phyloP scores from a whole-genome alignment of 2,888 invertebrate species.

The Archaeoteleia sp. region DNA sequence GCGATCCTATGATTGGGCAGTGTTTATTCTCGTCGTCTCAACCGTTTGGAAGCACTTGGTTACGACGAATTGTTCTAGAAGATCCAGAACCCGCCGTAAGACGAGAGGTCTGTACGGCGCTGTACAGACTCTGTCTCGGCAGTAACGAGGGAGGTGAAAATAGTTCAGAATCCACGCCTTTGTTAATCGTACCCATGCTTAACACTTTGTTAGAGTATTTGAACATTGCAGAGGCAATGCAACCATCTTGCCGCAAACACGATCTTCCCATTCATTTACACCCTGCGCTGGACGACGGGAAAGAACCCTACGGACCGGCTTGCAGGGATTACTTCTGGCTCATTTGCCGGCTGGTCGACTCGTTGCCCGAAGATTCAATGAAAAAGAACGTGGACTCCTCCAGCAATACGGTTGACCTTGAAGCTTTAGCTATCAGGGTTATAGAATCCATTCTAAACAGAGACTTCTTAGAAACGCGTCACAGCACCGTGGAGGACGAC shows the following conservation, averaged over 20 bases:
- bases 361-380: slow-evolving; percentile 86
- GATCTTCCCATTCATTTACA: slow-evolving; percentile 76
- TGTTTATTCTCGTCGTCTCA: slow-evolving; percentile 85
- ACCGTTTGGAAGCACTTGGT: slow-evolving; percentile 83
- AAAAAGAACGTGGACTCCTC: slow-evolving; percentile 80
- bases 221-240: slow-evolving; percentile 90
- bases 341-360: slow-evolving; percentile 90
- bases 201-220: slow-evolving; percentile 88
- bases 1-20: slow-evolving; percentile 86
- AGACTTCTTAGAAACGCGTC: slow-evolving; percentile 88
- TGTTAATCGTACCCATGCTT: slow-evolving; percentile 85
- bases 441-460: slow-evolving; percentile 84
- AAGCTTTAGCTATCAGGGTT: slow-evolving; percentile 84
- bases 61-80: slow-evolving; percentile 89
- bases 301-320: slow-evolving; percentile 95
- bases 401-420: slow-evolving; percentile 81
- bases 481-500: slow-evolving; percentile 90
- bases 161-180: slow-evolving; percentile 71
- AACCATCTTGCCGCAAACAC: slow-evolving; percentile 75
- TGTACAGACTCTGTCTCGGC: slow-evolving; percentile 91
- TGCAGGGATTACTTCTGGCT: slow-evolving; percentile 97
- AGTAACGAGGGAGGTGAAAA: slow-evolving; percentile 77
- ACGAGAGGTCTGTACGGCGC: slow-evolving; percentile 92
- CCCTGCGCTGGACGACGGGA: slow-evolving; percentile 81
- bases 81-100: slow-evolving; percentile 95